Evolutionary conservation across 92 coral and sea anemone species (phyloP).

Genomic region (Palythoa grandis): DNA sequence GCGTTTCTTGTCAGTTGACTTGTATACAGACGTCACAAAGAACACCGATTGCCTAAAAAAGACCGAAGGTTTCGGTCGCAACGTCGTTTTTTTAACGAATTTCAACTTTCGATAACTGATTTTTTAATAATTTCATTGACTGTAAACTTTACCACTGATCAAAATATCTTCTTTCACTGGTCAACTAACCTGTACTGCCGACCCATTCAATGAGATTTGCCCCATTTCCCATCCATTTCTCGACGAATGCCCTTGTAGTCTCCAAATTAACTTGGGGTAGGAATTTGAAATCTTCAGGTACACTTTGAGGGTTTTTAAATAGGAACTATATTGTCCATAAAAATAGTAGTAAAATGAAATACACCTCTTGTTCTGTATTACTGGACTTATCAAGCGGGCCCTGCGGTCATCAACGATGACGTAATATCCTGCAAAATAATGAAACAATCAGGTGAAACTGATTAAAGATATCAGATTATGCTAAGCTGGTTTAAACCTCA

Average conservation of each 20-base stretch:
- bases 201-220: too few species aligned
- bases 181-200: background rate
- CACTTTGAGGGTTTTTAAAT: background rate
- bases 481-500: too few species aligned
- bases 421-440: background rate
- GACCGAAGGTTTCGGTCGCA: too few species aligned
- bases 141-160: too few species aligned
- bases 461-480: too few species aligned
- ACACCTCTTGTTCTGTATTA: constrained; percentile 2
- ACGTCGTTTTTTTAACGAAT: too few species aligned
- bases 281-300: background rate
- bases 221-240: background rate
- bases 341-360: constrained; percentile 19
- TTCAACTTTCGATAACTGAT: too few species aligned
- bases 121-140: too few species aligned
- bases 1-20: too few species aligned
- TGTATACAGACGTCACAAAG: too few species aligned
- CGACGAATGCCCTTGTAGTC: background rate
- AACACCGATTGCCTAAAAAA: too few species aligned
- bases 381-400: constrained; percentile 14
- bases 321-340: background rate
- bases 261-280: constrained; percentile 5
- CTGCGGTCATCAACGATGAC: background rate
- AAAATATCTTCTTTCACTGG: background rate
- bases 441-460: background rate